Evolutionary conservation across 2,888 invertebrate species (phyloP).

Genomic region (Nemotelus pantherinus): DNA sequence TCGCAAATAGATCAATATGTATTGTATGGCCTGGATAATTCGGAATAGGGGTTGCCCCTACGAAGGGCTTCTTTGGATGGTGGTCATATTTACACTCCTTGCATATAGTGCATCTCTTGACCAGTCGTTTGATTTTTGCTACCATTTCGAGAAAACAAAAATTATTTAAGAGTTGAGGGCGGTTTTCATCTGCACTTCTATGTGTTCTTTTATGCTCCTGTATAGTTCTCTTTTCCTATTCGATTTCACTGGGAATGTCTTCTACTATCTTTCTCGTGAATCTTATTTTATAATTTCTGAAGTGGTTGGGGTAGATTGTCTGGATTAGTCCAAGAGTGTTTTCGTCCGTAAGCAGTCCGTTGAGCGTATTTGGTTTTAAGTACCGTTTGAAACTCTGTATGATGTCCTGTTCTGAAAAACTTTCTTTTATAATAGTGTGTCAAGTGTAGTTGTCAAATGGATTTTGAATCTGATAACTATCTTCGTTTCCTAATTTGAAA

Average conservation of each 20-base stretch:
- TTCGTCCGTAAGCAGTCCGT: conserved; percentile 36
- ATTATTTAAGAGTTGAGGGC: neutral
- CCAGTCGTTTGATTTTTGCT: neutral
- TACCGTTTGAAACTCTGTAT: neutral
- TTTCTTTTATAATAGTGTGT: neutral
- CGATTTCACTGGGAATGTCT: conserved; percentile 31
- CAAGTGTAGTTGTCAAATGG: neutral
- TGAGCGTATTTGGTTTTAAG: conserved; percentile 22
- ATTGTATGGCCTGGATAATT: too few species aligned
- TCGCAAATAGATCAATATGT: too few species aligned
- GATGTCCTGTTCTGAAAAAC: neutral
- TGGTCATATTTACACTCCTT: neutral
- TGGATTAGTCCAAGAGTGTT: conserved; percentile 38
- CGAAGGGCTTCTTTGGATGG: too few species aligned
- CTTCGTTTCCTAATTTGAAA: too few species aligned
- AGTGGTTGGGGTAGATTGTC: conserved; percentile 24
- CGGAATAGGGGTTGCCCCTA: too few species aligned
- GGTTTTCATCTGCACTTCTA: neutral
- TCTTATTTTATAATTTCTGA: too few species aligned
- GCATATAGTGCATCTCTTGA: neutral
- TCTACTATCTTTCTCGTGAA: neutral
- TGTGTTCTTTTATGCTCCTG: neutral
- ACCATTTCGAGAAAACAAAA: neutral
- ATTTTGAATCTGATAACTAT: too few species aligned
- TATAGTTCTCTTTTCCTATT: neutral